Conservation (phyloP, 2,888 invertebrate species). For the Hypolimnas misippus region DNA sequence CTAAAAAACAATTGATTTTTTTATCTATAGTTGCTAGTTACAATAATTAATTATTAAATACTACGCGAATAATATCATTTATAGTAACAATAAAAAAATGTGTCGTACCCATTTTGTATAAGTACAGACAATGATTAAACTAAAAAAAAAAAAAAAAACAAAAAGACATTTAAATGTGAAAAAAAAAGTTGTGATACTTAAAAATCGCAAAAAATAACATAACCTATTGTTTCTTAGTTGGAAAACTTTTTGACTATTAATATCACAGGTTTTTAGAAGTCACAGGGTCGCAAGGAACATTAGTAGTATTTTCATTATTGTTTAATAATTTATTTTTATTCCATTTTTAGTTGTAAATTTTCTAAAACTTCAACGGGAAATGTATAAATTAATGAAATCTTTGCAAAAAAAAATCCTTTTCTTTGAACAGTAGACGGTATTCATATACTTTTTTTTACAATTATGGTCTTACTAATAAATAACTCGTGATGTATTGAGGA, state of each 20-base stretch:
- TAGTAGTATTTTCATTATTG: constrained; percentile 48
- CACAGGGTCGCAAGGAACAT: constrained; percentile 73
- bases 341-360: constrained; percentile 13
- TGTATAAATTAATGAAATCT: background rate
- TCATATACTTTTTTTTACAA: background rate
- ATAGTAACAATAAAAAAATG: too few relatives aligned
- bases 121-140: too few relatives aligned
- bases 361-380: constrained; percentile 1
- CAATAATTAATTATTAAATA: background rate
- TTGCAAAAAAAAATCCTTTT: background rate
- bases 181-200: too few relatives aligned
- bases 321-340: constrained; percentile 31
- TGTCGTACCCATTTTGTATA: too few relatives aligned
- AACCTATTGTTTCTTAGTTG: constrained; percentile 56
- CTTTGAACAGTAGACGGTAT: background rate
- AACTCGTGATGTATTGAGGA: too few relatives aligned
- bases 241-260: constrained; percentile 56
- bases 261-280: constrained; percentile 73
- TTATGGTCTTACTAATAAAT: too few relatives aligned
- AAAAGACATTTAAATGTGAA: too few relatives aligned
- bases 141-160: too few relatives aligned
- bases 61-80: too few relatives aligned
- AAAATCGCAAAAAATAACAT: too few relatives aligned
- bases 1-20: too few relatives aligned
- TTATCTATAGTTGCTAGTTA: background rate